Evolutionary conservation across 2,113 vertebrate species (phyloP), one percentile per base, ranked within the genome.

Genomic region (Xyliphius kryptos): DNA sequence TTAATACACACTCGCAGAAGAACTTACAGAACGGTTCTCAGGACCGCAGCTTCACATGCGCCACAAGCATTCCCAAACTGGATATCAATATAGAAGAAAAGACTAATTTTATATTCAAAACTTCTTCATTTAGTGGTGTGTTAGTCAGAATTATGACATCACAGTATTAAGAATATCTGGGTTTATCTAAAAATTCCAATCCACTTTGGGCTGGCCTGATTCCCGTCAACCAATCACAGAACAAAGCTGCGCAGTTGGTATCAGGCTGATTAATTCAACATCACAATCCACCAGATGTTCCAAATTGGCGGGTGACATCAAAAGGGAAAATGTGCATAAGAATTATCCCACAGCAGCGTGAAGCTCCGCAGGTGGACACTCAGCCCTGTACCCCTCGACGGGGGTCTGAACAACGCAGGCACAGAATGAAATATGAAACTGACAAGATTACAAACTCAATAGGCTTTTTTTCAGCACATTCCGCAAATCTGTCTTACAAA

Each of bases 201-300:
- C 26, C 26, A 32, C 26, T 32, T 32, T 32, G 26, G 1, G 4
- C 26, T 32, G 26, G 26, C 26, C 26, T 6, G 4, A 6, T 5
- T 32, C 26, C 26, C 26, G 7, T 32, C 26, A 32, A 11, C 13
- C 40, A 14, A 10, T 41, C 3, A 12, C 40, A 41, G 40, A 41
- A 12, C 40, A 14, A 41, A 12, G 52, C 52, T 36, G 5, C 21
- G 26, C 26, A 20, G 51, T 37, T 41, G 60, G 43, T 50, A 66
- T 36, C 17, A 21, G 12, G 8, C 36, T 61, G 66, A 73, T 73
- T 69, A 61, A 69, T 69, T 56, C 66, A 65, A 17, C 22, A 56
- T 22, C 37, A 54, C 57, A 44, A 49, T 58, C 54, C 14, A 48
- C 56, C 56, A 69, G 71, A 56, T 73, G 61, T 65, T 69, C 14